Conservation (phyloP, 92 coral and sea anemone species). For the Bergia puertoricense region DNA sequence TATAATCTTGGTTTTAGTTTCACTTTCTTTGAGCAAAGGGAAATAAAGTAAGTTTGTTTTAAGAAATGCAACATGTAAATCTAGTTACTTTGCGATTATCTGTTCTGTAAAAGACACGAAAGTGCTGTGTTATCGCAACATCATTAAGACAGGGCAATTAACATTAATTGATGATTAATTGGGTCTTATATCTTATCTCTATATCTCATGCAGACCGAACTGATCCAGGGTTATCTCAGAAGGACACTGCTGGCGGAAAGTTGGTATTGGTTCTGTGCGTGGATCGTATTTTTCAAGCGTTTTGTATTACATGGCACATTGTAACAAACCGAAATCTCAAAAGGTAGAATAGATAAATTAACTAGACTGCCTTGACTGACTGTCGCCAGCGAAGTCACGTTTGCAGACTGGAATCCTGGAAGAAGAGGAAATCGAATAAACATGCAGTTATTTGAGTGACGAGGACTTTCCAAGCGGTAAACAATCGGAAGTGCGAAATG, state of each 20-base stretch:
- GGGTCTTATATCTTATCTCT: slow-evolving; percentile 48
- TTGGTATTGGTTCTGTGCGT: slow-evolving; percentile 13
- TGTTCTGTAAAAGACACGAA: not conserved
- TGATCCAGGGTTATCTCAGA: slow-evolving; percentile 29
- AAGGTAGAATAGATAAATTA: slow-evolving; percentile 1
- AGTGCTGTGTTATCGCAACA: slow-evolving; percentile 5
- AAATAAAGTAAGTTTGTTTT: not conserved
- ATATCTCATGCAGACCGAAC: slow-evolving; percentile 23
- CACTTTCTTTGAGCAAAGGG: not conserved
- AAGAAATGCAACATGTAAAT: not conserved
- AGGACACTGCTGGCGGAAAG: not conserved
- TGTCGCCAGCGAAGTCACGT: slow-evolving; percentile 31
- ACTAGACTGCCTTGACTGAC: slow-evolving; percentile 17
- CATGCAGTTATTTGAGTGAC: slow-evolving; percentile 27
- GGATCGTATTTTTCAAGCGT: not conserved
- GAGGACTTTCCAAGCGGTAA: slow-evolving; percentile 3
- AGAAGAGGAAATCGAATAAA: slow-evolving; percentile 36
- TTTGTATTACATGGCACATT: slow-evolving; percentile 32
- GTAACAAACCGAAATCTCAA: not conserved
- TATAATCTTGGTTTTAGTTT: no score
- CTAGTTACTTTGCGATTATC: not conserved
- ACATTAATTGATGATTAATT: slow-evolving; percentile 87
- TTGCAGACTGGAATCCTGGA: slow-evolving; percentile 39
- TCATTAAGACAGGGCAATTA: slow-evolving; percentile 37
- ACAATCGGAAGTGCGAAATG: slow-evolving; percentile 17